Evolutionary conservation across 2,113 vertebrate species (phyloP), one percentile per base, ranked within the genome.

Genomic region (Scatophagus argus): DNA sequence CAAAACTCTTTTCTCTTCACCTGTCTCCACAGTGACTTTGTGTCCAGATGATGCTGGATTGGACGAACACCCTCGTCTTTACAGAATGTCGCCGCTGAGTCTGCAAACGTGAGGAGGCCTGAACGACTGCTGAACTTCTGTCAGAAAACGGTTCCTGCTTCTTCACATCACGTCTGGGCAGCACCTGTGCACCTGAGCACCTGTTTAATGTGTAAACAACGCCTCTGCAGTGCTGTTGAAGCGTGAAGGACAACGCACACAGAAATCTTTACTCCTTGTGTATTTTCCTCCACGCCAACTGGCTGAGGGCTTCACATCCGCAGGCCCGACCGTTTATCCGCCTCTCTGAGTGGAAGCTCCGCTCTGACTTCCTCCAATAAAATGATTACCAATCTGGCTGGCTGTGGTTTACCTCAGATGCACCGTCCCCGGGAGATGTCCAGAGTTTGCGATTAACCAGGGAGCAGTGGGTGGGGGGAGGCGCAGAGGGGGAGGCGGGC

Each of bases 361-460:
- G 38, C 74, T 75, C 70, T 1, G 29, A 77, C 82, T 87, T 78
- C 78, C 86, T 87, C 77, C 80, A 60, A 83, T 91, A 83, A 91
- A 86, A 85, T 72, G 52, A 88, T 88, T 88, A 85, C 70, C 77
- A 58, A 84, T 86, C 76, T 85, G n/a, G n/a, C 79, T 87, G 67
- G 62, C 47, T 29, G 78, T 55, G 81, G 77, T 78, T 88, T 83
- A 85, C 81, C 87, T 90, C 85, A 77, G 77, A 88, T 74, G 81
- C 87, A 78, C 78, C 49, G 61, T 85, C 83, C 82, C 64, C 38
- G 14, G 70, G 88, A 85, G 73, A 79, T 78, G 83, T 68, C 86
- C 74, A 39, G 71, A 58, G 74, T 81, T 74, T 74, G 73, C 63
- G 56, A 64, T 90, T 76, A 76, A 84, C 84, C 58, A 49, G 74